Conservation (phyloP, 1,140 invertebrate genomes). For the Heliconius himera region DNA sequence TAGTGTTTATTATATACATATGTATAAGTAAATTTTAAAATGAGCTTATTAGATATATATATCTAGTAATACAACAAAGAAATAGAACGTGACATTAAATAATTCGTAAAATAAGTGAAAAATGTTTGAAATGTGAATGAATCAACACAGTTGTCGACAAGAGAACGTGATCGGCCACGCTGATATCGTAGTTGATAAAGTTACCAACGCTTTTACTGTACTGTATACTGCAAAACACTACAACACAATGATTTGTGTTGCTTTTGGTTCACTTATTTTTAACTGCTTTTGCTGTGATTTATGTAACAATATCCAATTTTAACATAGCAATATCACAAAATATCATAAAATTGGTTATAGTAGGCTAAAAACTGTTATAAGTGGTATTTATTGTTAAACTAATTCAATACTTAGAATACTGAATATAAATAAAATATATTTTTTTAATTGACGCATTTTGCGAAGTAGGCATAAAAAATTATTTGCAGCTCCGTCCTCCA, state of each 20-base stretch:
- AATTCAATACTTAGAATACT: too few species aligned
- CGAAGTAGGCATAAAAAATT: background rate
- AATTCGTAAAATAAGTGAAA: constrained; percentile 21
- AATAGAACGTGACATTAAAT: background rate
- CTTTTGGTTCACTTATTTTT: constrained; percentile 2
- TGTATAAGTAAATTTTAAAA: background rate
- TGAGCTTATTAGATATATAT: background rate
- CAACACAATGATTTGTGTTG: background rate
- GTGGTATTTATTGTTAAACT: too few species aligned
- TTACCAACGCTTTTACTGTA: constrained; percentile 1
- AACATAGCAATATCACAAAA: too few species aligned
- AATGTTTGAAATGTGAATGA: constrained; percentile 44
- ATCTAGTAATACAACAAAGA: background rate
- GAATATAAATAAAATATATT: background rate
- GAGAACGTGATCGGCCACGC: constrained; percentile 63
- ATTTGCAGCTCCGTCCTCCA: too few species aligned
- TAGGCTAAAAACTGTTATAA: too few species aligned
- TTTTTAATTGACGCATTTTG: background rate
- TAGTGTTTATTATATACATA: background rate
- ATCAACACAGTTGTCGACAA: constrained; percentile 54
- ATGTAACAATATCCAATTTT: background rate
- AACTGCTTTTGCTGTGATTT: background rate
- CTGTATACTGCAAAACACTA: background rate
- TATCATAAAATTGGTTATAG: too few species aligned
- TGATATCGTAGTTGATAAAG: constrained; percentile 47